phyloP scores from a whole-genome alignment of 2,113 vertebrate species.

The Rhodinocichla rosea region DNA sequence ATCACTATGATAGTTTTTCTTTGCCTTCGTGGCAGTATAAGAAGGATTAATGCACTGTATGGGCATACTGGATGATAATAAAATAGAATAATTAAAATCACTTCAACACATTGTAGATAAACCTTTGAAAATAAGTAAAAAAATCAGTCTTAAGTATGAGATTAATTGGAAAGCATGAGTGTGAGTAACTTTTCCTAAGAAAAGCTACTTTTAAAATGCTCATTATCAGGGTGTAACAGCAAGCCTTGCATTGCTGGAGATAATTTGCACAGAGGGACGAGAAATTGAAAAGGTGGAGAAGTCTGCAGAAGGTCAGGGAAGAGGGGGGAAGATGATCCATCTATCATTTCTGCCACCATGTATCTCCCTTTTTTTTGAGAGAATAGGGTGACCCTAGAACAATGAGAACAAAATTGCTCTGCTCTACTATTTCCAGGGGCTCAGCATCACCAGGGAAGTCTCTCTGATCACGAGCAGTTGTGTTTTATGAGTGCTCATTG shows the following conservation, averaged over 20 bases:
- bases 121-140: constrained; percentile 68
- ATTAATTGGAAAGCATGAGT: constrained; percentile 47
- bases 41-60: constrained; percentile 64
- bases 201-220: constrained; percentile 22
- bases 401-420: neutral
- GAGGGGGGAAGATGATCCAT: neutral
- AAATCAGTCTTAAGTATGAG: constrained; percentile 49
- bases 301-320: neutral
- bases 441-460: neutral
- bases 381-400: neutral
- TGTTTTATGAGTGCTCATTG: neutral
- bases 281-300: constrained; percentile 32
- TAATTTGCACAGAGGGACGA: constrained; percentile 7
- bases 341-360: constrained; percentile 27
- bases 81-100: constrained; percentile 68
- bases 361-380: neutral
- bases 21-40: constrained; percentile 65
- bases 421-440: neutral
- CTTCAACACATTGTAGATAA: constrained; percentile 59
- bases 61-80: constrained; percentile 59
- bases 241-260: constrained; percentile 31
- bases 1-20: constrained; percentile 57
- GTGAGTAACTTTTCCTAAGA: constrained; percentile 14
- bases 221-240: constrained; percentile 45
- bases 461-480: neutral